Evolutionary conservation across 2,797 vertebrate genomes (phyloP), one percentile per base, ranked within the genome.

Genomic region (Pygocentrus nattereri): DNA sequence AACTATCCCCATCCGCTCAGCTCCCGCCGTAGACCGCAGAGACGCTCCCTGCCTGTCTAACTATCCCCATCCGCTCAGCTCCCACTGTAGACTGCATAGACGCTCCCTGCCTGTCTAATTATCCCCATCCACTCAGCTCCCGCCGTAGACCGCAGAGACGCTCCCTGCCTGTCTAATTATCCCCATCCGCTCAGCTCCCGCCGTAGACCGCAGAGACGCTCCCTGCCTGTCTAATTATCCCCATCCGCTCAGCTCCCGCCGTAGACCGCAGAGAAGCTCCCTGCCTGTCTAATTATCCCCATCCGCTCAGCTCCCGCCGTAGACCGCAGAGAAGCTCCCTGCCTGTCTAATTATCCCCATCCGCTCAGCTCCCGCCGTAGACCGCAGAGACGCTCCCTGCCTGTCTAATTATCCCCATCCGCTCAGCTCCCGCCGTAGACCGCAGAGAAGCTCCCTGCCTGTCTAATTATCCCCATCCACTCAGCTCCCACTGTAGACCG

Each of bases 1-100:
- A 52, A 72, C 82, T 27, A 74, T 64, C 30, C 65, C 3, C 71
- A 65, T 67, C 44, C 50, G 30, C 47, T 64, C 41, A 49, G 56
- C 23, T 49, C 75, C 19, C 27, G 21, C 38, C 19, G 5, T 18
- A 15, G 3, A n/a, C 68, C 30, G 23, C 68, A 30, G 70, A 47
- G 25, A 41, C 21, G 27, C 11, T 54, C 31, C 27, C 41, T 25
- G 23, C 27, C 47, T 23, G 25, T 16, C 25, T 72, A 52, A 72
- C 82, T 27, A 74, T 64, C 30, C 65, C 3, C 71, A 65, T 67
- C 44, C 50, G 30, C 47, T 64, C 41, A 49, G 56, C 23, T 49
- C 75, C 19, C 27, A 21, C 38, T 19, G 5, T 18, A 15, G 3
- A n/a, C 68, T 30, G 23, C 68, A 30, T 49, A 47, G 25, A 41